Evolutionary conservation across 1,140 invertebrate genomes (phyloP), one percentile per base, ranked within the genome.

Genomic region (Bombus waltoni): DNA sequence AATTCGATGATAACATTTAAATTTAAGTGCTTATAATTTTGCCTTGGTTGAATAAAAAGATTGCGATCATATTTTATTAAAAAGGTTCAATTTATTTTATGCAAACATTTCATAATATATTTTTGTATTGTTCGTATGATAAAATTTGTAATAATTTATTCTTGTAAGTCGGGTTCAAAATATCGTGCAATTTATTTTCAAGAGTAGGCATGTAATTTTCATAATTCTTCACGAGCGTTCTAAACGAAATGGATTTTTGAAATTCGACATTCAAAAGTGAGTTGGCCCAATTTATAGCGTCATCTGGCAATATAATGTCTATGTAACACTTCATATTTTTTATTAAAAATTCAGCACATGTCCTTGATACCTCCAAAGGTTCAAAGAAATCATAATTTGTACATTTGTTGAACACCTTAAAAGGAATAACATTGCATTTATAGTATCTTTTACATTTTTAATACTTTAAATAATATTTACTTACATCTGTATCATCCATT

Each of bases 381-480:
- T 94, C 93, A 38, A 92, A 94, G 4, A 81, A 88, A 57, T 94
- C 93, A 44, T 93, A 93, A 86, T 94, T 94, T 35, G 85, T 93
- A 53, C 92, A 94, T 38, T 93, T 94, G 71, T 94, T 93, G 65
- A 94, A 94, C 9, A 94, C 93, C 95, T 95, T 71, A 59, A 92
- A 92, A 53, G 82, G 72, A 89, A 85, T 28, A 53, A 35, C 80
- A 81, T 77, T n/a, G 53, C 70, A 78, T 71, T 72, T 0, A 68
- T 9, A 35, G 44, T 57, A 71, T 40, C 1, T 44, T 40, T 44
- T 32, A 22, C 35, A 15, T 11, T 75, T 78, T 32, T 53, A 53
- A 11, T 68, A 32, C 11, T 32, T 8, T 4, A 35, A 76, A 78
- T 57, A 57, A 42, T 32, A 11, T 80, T 59, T 40, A 88, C 88